phyloP scores from a whole-genome alignment of 1,140 invertebrate genomes.

The Drosophila orena region DNA sequence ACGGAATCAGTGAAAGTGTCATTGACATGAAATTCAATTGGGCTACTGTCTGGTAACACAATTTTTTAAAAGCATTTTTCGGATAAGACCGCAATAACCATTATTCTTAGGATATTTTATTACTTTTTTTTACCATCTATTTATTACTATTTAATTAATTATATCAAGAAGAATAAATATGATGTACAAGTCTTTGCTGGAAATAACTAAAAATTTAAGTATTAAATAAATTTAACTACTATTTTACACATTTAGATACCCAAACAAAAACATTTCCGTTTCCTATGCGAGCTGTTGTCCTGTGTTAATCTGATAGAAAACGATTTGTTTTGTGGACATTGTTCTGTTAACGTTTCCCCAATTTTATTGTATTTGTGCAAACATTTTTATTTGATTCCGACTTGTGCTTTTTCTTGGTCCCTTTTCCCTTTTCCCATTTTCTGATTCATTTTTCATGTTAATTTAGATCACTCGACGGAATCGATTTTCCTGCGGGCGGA shows the following conservation, averaged over 20 bases:
- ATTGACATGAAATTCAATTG: conserved; percentile 33
- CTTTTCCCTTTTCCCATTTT: conserved; percentile 43
- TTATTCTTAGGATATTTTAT: too few relatives aligned
- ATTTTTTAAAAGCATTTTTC: background rate
- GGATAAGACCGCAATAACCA: background rate
- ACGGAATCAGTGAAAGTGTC: background rate
- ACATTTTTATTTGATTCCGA: conserved; percentile 68
- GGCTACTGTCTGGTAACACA: background rate
- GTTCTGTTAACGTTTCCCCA: background rate
- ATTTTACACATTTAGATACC: too few relatives aligned
- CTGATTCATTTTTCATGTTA: conserved; percentile 80
- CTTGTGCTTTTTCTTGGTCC: conserved; percentile 13
- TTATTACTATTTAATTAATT: too few relatives aligned
- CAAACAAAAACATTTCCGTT: background rate
- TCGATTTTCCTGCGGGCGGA: conserved; percentile 47
- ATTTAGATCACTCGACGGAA: conserved; percentile 60
- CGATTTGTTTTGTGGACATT: conserved; percentile 29
- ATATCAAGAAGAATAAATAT: too few relatives aligned
- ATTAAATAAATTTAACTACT: too few relatives aligned
- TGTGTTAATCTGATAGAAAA: conserved; percentile 11
- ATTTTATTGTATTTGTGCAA: conserved; percentile 44
- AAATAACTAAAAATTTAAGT: too few relatives aligned
- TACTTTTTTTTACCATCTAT: too few relatives aligned
- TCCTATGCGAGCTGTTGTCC: conserved; percentile 21
- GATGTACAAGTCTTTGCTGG: too few relatives aligned